Percentiles rank a stretch among this genome's conserved stretches.
These are phyloP conservation scores for Spermophilus dauricus DNA, from an alignment of 2,113 vertebrate species.

Conservation along the genomic window DNA sequence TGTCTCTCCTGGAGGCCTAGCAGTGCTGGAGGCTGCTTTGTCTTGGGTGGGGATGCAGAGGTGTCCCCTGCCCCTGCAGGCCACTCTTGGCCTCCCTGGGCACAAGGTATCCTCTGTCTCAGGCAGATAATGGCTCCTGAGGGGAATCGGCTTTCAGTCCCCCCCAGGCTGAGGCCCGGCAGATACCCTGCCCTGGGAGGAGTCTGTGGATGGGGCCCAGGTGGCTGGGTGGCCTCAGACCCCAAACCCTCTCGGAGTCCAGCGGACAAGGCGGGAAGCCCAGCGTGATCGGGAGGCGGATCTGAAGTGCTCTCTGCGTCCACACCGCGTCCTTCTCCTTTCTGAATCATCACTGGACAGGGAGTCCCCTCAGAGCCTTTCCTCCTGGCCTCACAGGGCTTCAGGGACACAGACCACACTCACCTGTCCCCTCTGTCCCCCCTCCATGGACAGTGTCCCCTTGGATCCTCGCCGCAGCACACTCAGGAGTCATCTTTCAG, in stretches of 20 bases:
- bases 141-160: conserved; percentile 92
- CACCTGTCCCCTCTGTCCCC: neutral
- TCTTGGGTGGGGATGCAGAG: conserved; percentile 87
- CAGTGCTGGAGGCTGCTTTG: conserved; percentile 88
- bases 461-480: no score
- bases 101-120: conserved; percentile 91
- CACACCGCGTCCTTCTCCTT: neutral
- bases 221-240: neutral
- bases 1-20: conserved; percentile 88
- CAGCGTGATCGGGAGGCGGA: rapidly evolving
- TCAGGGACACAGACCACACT: rapidly evolving
- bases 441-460: no score
- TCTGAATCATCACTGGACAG: neutral
- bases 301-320: neutral
- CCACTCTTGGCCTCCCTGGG: conserved; percentile 86
- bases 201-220: conserved; percentile 44
- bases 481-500: conserved; percentile 12
- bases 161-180: conserved; percentile 82
- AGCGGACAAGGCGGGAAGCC: no score
- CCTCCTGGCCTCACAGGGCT: rapidly evolving
- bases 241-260: neutral
- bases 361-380: neutral
- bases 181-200: conserved; percentile 81
- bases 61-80: conserved; percentile 86
- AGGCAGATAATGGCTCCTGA: conserved; percentile 89